Percentiles rank a stretch among this genome's conserved stretches.
These are phyloP conservation scores for Chlamydotis undulata DNA, from an alignment of 2,113 vertebrate genomes.

Conservation along the genomic window DNA sequence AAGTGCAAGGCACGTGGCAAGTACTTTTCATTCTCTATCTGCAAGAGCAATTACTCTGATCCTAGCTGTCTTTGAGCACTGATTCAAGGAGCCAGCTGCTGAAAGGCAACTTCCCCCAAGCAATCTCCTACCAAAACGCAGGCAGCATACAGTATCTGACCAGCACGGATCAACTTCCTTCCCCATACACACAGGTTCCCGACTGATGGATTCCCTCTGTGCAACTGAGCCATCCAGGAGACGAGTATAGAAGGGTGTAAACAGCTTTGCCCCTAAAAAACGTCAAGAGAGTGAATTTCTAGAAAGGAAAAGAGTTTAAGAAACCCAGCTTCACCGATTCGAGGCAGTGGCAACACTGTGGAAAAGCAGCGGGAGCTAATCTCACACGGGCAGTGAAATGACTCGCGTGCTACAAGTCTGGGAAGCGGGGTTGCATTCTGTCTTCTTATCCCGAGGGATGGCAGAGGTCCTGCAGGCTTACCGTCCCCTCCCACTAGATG, in stretches of 20 bases:
- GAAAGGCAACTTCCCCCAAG: not conserved
- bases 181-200: not conserved
- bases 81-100: not conserved
- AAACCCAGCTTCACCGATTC: not conserved
- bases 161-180: not conserved
- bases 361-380: not conserved
- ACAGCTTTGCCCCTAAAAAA: not conserved
- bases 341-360: fast-evolving
- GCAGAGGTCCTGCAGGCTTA: not conserved
- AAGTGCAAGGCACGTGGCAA: not conserved
- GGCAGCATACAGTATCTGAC: not conserved
- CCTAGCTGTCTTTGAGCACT: not conserved
- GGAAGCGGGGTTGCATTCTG: not conserved
- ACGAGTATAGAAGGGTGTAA: fast-evolving
- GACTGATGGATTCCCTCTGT: fast-evolving
- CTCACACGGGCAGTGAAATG: fast-evolving
- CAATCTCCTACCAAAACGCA: not conserved
- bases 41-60: not conserved
- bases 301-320: not conserved
- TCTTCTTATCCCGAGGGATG: not conserved
- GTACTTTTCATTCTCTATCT: not conserved
- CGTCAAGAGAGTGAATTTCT: fast-evolving
- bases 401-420: fast-evolving
- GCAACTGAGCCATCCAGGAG: not conserved
- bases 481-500: conserved; percentile 9